Conservation (phyloP, 2,113 vertebrate genomes). For the Phaethon lepturus region DNA sequence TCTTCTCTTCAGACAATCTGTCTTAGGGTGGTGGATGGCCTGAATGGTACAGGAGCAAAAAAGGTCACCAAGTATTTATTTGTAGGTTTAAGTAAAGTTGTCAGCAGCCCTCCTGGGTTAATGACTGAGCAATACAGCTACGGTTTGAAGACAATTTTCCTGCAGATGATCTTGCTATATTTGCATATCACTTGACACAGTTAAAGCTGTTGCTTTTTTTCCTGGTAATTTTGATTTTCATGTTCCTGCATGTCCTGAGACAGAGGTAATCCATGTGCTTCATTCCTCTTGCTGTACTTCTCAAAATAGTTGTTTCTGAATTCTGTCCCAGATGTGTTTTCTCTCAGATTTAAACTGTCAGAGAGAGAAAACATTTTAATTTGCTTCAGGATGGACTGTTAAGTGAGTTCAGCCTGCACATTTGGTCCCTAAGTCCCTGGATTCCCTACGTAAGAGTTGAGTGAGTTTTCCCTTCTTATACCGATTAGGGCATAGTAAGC, state of each 20-base stretch:
- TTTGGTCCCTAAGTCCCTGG: background rate
- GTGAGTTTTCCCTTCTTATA: background rate
- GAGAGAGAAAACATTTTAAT: background rate
- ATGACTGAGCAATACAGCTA: background rate
- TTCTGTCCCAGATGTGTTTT: background rate
- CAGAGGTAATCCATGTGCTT: background rate
- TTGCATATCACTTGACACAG: background rate
- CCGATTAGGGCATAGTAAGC: background rate
- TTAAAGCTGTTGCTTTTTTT: background rate
- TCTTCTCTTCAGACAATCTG: background rate
- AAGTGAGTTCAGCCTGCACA: constrained; percentile 24
- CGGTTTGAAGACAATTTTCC: background rate
- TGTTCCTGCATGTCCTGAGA: background rate
- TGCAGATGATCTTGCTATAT: background rate
- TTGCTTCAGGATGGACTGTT: constrained; percentile 1
- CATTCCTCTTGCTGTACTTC: background rate
- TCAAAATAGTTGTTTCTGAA: background rate
- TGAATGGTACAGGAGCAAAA: background rate
- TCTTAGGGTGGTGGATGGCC: background rate
- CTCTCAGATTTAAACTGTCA: background rate
- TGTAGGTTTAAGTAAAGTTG: background rate
- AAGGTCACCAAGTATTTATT: background rate
- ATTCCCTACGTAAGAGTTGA: background rate
- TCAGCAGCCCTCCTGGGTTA: background rate
- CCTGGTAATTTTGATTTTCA: background rate